These are phyloP conservation scores for Pristionchus arcanus DNA, from an alignment of 2,888 invertebrate species.

Conservation along the genomic window DNA sequence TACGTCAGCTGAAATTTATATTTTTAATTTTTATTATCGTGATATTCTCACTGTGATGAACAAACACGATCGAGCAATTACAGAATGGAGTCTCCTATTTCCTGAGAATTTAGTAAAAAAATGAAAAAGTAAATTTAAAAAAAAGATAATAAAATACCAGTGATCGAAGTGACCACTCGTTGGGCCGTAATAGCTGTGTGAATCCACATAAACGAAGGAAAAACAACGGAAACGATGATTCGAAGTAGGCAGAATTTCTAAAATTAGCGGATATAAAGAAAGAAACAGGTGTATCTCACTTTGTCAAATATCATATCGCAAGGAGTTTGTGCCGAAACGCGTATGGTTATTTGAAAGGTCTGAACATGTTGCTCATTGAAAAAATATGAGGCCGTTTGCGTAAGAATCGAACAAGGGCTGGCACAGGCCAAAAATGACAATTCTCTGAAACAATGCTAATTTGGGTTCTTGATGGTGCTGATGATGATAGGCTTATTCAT, in stretches of 20 bases:
- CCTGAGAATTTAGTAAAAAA: background rate
- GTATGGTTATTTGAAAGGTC: background rate
- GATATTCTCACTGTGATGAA: background rate
- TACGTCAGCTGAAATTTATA: background rate
- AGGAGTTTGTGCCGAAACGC: background rate
- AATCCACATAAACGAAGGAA: conserved; percentile 4
- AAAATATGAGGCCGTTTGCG: no score
- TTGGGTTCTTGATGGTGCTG: no score
- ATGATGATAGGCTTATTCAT: no score
- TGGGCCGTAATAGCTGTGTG: background rate
- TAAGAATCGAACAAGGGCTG: no score
- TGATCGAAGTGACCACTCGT: conserved; percentile 14
- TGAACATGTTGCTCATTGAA: background rate
- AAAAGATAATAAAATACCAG: background rate
- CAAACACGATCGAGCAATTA: background rate
- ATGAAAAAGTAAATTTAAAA: background rate
- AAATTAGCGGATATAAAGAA: background rate
- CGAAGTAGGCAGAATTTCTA: conserved; percentile 9
- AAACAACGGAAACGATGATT: background rate
- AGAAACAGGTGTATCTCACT: background rate
- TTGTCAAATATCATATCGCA: background rate
- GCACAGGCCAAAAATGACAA: no score
- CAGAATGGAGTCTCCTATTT: background rate
- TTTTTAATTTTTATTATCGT: background rate
- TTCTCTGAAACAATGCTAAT: no score